A percentile compares a stretch with the other conserved stretches of the same genome.
These are phyloP conservation scores for Neotragus pygmaeus DNA, from an alignment of 2,113 vertebrate genomes.

Conservation along the genomic window DNA sequence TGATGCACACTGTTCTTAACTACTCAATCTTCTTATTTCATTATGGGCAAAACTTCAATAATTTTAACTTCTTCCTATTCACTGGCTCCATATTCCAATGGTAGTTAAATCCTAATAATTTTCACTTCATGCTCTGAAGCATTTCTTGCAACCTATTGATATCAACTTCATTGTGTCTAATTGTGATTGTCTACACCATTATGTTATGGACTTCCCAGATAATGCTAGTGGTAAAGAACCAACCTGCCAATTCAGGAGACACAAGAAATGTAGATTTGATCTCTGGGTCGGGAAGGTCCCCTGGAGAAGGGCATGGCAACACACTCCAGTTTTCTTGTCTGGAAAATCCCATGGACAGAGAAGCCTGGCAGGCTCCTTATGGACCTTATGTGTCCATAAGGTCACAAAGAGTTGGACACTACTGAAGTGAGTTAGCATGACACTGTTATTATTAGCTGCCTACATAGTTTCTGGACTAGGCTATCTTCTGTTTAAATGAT, in stretches of 20 bases:
- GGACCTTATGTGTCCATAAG: background rate
- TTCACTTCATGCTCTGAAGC: background rate
- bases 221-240: background rate
- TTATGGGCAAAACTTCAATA: background rate
- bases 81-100: background rate
- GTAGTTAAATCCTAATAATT: background rate
- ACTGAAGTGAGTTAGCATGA: background rate
- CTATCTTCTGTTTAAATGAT: background rate
- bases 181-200: background rate
- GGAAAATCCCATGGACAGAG: background rate
- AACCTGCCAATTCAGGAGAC: background rate
- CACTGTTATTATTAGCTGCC: background rate
- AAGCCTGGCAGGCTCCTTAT: fast-evolving
- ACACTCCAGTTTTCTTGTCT: background rate
- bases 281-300: background rate
- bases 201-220: background rate
- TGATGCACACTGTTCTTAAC: background rate
- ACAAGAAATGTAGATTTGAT: background rate
- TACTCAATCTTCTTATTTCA: background rate
- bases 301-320: background rate
- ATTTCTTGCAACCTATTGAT: background rate
- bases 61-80: background rate
- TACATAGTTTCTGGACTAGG: background rate
- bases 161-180: background rate
- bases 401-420: background rate